phyloP scores from a whole-genome alignment of 2,888 invertebrate species.

The Eurytoma californica region DNA sequence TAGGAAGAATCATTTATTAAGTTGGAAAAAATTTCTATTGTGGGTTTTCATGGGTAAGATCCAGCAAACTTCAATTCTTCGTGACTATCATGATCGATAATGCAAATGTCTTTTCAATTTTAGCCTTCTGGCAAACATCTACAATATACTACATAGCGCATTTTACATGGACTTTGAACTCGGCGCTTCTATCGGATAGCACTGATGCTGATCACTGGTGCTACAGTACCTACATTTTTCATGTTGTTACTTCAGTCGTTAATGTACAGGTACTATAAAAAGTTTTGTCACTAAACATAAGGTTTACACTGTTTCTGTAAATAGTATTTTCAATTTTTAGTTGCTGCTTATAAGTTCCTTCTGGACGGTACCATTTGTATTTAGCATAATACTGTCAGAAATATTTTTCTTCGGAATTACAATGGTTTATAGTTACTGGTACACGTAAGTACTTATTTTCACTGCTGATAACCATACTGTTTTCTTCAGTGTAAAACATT shows the following conservation, averaged over 20 bases:
- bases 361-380: conserved; percentile 80
- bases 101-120: conserved; percentile 50
- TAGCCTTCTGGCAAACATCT: conserved; percentile 81
- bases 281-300: background rate
- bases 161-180: conserved; percentile 73
- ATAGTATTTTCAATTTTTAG: conserved; percentile 60
- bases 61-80: background rate
- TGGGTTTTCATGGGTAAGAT: conserved; percentile 78
- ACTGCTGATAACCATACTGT: background rate
- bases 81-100: background rate
- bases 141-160: conserved; percentile 79
- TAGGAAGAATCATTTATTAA: conserved; percentile 80
- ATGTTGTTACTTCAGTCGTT: conserved; percentile 65
- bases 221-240: conserved; percentile 67
- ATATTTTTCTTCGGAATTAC: conserved; percentile 78
- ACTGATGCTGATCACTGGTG: conserved; percentile 78
- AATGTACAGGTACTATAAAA: conserved; percentile 65
- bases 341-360: conserved; percentile 76
- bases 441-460: conserved; percentile 77
- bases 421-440: conserved; percentile 77
- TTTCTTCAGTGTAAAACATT: background rate
- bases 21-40: conserved; percentile 78
- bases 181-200: conserved; percentile 76
- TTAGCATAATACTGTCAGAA: conserved; percentile 77
- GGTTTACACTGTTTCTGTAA: conserved; percentile 2